Evolutionary conservation across 2,797 vertebrate species (phyloP).

Genomic region (Decapterus maruadsi): DNA sequence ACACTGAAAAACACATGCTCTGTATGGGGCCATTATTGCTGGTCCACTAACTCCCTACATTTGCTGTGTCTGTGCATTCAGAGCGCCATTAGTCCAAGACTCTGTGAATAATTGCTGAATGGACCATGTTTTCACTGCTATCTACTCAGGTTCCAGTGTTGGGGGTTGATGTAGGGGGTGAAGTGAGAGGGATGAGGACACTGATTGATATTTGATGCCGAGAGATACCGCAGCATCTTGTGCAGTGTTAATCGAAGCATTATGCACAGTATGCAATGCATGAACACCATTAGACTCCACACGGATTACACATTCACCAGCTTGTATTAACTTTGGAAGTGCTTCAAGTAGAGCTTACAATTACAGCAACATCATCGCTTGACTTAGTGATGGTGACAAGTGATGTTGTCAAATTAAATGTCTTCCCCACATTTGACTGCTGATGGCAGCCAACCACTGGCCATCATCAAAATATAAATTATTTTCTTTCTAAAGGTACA

Average conservation of each 20-base stretch:
- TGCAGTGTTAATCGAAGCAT: conserved; percentile 31
- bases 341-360: conserved; percentile 50
- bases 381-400: conserved; percentile 56
- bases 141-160: conserved; percentile 76
- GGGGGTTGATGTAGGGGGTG: conserved; percentile 51
- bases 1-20: conserved; percentile 68
- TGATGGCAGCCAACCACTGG: conserved; percentile 60
- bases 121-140: conserved; percentile 75
- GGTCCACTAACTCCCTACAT: conserved; percentile 78
- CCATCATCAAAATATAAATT: conserved; percentile 71
- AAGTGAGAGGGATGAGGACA: conserved; percentile 61
- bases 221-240: conserved; percentile 49
- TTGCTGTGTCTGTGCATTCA: conserved; percentile 82
- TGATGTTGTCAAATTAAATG: conserved; percentile 60
- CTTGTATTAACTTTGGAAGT: conserved; percentile 53
- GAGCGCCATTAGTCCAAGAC: conserved; percentile 83
- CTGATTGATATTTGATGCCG: conserved; percentile 68
- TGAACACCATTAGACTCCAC: conserved; percentile 42
- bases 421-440: conserved; percentile 49
- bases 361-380: conserved; percentile 55
- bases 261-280: conserved; percentile 26
- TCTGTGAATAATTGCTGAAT: conserved; percentile 86
- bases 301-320: conserved; percentile 52
- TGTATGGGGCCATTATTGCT: conserved; percentile 80
- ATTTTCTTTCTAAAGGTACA: conserved; percentile 74